These are phyloP conservation scores for Tipula confusa DNA, from an alignment of 2,888 invertebrate species.

Conservation along the genomic window DNA sequence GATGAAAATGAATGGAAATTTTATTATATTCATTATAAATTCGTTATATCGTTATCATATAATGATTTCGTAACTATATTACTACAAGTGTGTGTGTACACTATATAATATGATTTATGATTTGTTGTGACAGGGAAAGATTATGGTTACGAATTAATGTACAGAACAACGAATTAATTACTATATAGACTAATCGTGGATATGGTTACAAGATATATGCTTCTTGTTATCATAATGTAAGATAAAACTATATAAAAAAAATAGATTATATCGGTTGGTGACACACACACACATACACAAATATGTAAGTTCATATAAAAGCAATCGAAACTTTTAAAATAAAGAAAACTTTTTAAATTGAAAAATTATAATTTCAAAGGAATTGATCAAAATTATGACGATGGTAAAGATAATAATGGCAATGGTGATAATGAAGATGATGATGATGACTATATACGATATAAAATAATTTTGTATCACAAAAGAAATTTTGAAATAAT, in stretches of 20 bases:
- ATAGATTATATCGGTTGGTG: background rate
- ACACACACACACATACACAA: background rate
- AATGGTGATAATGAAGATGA: background rate
- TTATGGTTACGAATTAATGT: background rate
- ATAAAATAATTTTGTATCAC: background rate
- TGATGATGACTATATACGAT: background rate
- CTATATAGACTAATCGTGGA: background rate
- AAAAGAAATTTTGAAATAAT: background rate
- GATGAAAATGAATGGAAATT: background rate
- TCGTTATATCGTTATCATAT: background rate
- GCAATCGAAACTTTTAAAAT: background rate
- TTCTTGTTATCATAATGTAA: background rate
- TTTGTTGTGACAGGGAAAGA: background rate
- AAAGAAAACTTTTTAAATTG: slow-evolving; percentile 1
- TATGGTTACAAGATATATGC: background rate
- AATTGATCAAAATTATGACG: background rate
- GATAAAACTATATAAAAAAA: background rate
- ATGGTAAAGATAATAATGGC: background rate
- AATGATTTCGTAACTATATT: too few relatives aligned
- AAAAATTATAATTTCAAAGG: slow-evolving; percentile 25
- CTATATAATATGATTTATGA: background rate
- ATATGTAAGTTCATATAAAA: background rate
- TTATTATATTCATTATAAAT: background rate
- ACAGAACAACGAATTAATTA: background rate
- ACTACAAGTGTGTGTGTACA: background rate